phyloP scores from a whole-genome alignment of 2,113 vertebrate species.

The Melozone crissalis region DNA sequence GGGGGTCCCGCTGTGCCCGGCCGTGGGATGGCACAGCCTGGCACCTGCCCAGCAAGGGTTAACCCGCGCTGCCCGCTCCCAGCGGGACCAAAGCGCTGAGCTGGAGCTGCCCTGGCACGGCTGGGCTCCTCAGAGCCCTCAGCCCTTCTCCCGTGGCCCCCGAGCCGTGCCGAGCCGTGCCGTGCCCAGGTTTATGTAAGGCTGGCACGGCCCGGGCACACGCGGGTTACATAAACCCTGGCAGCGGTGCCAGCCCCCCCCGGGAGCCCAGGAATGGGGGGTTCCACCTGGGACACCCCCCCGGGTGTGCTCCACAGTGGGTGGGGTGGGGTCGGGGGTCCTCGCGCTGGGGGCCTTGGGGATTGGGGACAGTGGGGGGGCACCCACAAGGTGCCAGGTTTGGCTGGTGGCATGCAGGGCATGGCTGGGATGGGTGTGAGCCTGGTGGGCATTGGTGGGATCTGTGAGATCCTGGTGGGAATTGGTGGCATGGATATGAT shows the following conservation, averaged over 20 bases:
- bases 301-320: accelerated
- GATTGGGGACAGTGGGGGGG: not conserved
- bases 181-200: not conserved
- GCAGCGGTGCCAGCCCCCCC: accelerated
- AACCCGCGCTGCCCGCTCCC: accelerated
- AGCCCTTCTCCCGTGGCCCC: not conserved
- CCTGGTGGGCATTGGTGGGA: too few species aligned
- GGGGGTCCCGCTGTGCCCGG: accelerated
- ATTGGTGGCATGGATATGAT: too few species aligned
- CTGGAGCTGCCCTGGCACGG: not conserved
- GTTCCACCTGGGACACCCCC: not conserved
- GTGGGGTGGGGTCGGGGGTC: not conserved
- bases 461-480: not conserved
- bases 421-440: too few species aligned
- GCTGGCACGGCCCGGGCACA: not conserved
- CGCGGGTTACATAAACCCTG: not conserved
- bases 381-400: accelerated
- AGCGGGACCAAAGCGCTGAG: not conserved
- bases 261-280: not conserved
- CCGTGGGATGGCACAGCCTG: not conserved
- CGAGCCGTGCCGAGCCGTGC: not conserved
- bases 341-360: too few species aligned
- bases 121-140: not conserved
- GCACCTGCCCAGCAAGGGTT: not conserved
- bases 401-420: accelerated